Conservation (phyloP, 2,888 invertebrate species). For the Ormyrus pomaceus region DNA sequence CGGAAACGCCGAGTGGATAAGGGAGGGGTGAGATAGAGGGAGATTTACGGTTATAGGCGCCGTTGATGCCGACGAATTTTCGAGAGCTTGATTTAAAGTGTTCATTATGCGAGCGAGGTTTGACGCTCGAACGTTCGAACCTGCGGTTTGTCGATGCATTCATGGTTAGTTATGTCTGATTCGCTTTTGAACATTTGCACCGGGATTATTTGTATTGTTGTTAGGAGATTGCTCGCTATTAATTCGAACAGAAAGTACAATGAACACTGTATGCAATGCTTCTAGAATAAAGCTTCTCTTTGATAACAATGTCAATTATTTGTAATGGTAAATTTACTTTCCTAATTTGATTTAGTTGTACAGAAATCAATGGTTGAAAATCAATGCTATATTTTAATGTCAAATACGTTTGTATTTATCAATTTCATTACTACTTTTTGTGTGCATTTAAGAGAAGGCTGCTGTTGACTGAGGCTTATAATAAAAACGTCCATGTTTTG, state of each 20-base stretch:
- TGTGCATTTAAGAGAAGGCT: no score
- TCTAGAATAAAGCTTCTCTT: neutral
- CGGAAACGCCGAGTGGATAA: neutral
- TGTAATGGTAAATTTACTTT: no score
- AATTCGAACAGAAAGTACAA: no score
- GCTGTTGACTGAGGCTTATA: no score
- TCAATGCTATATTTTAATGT: no score
- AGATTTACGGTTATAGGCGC: constrained; percentile 31
- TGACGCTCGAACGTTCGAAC: neutral
- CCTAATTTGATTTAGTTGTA: no score
- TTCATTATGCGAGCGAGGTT: neutral
- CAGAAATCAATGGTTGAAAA: no score
- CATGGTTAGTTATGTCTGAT: neutral
- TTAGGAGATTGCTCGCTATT: no score
- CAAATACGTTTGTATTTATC: no score
- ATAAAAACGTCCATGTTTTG: no score
- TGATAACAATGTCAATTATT: neutral
- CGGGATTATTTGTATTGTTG: neutral
- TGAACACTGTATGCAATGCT: neutral
- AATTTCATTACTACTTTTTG: no score
- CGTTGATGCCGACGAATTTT: neutral
- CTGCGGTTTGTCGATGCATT: neutral
- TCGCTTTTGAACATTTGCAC: neutral
- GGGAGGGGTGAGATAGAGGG: neutral
- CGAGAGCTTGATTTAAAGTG: constrained; percentile 9